Evolutionary conservation across 1,140 invertebrate species (phyloP), one percentile per base, ranked within the genome.

Genomic region (Oncopeltus fasciatus): DNA sequence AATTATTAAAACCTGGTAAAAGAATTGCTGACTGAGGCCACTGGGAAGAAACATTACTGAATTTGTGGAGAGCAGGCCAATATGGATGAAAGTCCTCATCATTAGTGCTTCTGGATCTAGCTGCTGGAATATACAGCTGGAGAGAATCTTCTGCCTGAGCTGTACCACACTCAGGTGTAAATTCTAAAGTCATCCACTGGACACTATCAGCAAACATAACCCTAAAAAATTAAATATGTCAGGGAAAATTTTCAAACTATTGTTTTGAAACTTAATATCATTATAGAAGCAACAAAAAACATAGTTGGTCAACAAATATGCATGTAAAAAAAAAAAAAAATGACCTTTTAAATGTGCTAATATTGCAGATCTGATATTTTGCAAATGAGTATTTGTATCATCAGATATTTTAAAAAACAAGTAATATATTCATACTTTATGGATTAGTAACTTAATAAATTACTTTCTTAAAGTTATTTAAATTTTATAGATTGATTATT

Each of bases 141-240:
- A 98, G 77, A 11, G 85, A 86, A 76, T 98, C 95, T 75, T 98
- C 95, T 0, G 86, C 82, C 73, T 98, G 95, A 0, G 90, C 88
- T 0, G 94, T 98, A 43, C 90, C 83, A 76, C 92, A 95, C 59
- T 87, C 83, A 0, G 89, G 81, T 70, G 95, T 93, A 75, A 98
- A 96, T 76, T 98, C 92, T 8, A 98, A 72, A 1, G 86, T 86
- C 69, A 98, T 80, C 90, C 93, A 97, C 66, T 91, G 85, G 0
- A 98, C 90, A 64, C 78, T 80, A 12, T 85, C 76, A 0, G 94
- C 92, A 76, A 98, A 98, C 47, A 83, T 78, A 1, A 96, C 91
- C 74, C 90, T 87, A 68, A 65, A 68, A 73, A 29, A 61, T 16
- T 11, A 38, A 53, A 66, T 46, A 46, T 4, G 3, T 46, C 1